Conservation (phyloP, 2,113 vertebrate species). For the Sylvia atricapilla region DNA sequence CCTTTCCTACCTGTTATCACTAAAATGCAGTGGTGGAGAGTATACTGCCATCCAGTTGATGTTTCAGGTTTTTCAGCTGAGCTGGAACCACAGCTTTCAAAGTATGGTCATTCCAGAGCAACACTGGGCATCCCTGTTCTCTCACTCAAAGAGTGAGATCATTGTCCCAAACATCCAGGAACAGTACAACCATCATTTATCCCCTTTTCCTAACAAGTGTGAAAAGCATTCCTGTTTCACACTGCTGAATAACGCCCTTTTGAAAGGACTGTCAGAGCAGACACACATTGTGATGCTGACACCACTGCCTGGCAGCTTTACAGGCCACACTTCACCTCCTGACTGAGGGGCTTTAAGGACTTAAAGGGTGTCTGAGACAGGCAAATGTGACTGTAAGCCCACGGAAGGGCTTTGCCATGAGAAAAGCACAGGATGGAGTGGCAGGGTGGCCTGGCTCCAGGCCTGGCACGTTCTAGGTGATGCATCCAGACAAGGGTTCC, state of each 20-base stretch:
- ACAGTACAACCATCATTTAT: neutral
- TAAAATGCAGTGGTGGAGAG: neutral
- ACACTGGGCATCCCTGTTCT: neutral
- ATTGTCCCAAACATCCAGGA: neutral
- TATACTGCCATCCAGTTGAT: neutral
- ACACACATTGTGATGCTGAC: neutral
- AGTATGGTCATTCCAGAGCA: neutral
- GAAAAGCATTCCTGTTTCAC: neutral
- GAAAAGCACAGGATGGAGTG: neutral
- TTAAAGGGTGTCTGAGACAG: neutral
- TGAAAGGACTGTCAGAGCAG: neutral
- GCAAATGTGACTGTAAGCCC: neutral
- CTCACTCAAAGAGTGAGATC: neutral
- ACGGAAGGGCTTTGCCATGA: neutral
- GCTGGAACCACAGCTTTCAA: neutral
- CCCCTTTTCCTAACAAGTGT: neutral
- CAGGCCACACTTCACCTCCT: neutral
- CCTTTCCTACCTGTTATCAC: neutral
- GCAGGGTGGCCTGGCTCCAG: neutral
- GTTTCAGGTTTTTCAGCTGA: neutral
- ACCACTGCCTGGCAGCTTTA: neutral
- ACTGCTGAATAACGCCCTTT: neutral
- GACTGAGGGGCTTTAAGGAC: neutral
- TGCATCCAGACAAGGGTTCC: neutral
- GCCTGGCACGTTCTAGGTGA: too few species aligned